Base-by-base conservation (phyloP, 1,140 invertebrate species). In the Bombus huntii region DNA sequence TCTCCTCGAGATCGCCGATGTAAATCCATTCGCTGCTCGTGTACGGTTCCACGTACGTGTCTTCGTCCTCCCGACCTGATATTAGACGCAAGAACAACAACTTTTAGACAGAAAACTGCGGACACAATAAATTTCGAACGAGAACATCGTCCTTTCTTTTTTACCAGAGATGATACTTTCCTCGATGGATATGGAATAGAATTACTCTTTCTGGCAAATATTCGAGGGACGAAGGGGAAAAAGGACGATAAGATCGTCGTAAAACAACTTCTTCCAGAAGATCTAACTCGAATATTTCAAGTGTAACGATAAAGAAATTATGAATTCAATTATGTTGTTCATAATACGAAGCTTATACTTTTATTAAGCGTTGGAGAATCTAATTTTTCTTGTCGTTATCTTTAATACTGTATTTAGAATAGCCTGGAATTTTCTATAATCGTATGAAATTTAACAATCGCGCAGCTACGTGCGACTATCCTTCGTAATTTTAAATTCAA, bases 21-120 rank as follows among this genome's bases (percentile, higher is more conserved):
- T 97, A 97, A 34, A 98, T 97, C 96, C 98, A 98, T 44, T 96
- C 96, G 12, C 96, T 96, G 62, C 96, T 96, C n/a, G 95, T 96
- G 91, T 97, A 98, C 77, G 97, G 96, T 62, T 97, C 97, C 73
- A 96, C 95, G 90, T 98, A 97, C 90, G 96, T 96, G 65, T 96
- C 97, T 85, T 97, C 97, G 57, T 97, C 97, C 86, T 97, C 96
- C 3, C 96, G 96, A 73, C 96, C 96, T 94, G 90, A 74, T 68
- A 70, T 80, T n/a, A 31, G 47, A 59, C 12, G 57, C 10, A 72
- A 72, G n/a, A 83, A 65, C 10, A 75, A 66, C 31, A 18, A 31
- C 12, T 9, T 25, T n/a, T 8, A 39, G 18, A 18, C 8, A 9
- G 4, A 57, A n/a, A 62, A 3, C 18, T 71, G 25, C 8, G 2